These are phyloP conservation scores for Periophthalmus modestus DNA, from an alignment of 2,113 vertebrate genomes.

Conservation along the genomic window DNA sequence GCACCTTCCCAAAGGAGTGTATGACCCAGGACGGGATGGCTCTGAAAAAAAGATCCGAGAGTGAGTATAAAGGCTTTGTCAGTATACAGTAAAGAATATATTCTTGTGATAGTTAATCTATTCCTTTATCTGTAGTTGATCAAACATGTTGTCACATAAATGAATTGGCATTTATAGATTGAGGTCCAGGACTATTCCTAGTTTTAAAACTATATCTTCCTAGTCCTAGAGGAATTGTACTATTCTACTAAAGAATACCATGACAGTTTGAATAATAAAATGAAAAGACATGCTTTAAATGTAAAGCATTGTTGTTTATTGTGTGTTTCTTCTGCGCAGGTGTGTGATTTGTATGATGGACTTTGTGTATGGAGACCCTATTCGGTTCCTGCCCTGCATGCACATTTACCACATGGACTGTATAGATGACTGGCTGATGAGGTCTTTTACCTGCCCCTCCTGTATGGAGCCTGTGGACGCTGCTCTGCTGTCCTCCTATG, in stretches of 20 bases:
- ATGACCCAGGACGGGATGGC: constrained; percentile 91
- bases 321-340: constrained; percentile 65
- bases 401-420: constrained; percentile 99
- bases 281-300: not conserved
- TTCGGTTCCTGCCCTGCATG: constrained; percentile 99
- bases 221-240: not conserved
- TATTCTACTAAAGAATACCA: not conserved
- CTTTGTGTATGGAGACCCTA: constrained; percentile 98
- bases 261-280: not conserved
- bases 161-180: not conserved
- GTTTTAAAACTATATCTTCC: not conserved
- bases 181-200: not conserved
- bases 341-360: constrained; percentile 99
- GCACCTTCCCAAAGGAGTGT: constrained; percentile 96
- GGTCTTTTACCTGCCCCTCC: constrained; percentile 97
- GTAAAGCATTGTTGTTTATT: not conserved
- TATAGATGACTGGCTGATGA: constrained; percentile 99
- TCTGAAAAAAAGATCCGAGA: constrained; percentile 99
- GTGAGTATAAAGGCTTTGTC: constrained; percentile 76
- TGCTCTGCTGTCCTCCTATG: constrained; percentile 94
- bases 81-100: no score
- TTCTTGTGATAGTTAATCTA: no score
- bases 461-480: constrained; percentile 99
- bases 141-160: no score
- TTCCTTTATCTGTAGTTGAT: no score